Conservation (phyloP, 2,888 invertebrate genomes). For the Nemoura dubitans region DNA sequence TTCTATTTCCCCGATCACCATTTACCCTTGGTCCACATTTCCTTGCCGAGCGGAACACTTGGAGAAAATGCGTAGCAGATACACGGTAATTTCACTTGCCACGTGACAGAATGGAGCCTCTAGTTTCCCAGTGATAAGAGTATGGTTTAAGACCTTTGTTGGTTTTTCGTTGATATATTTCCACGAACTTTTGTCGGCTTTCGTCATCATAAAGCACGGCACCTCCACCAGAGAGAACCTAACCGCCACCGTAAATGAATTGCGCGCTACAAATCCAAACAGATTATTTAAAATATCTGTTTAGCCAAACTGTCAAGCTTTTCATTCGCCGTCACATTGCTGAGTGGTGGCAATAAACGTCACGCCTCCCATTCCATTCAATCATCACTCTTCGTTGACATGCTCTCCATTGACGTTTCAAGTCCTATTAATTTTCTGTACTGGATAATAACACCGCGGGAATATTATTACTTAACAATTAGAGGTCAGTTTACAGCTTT, state of each 20-base stretch:
- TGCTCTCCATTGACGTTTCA: constrained; percentile 7
- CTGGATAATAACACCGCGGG: neutral
- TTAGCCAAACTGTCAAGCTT: neutral
- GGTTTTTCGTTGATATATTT: too few relatives aligned
- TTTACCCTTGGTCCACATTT: neutral
- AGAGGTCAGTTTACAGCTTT: neutral
- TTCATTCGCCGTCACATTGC: neutral
- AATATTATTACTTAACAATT: neutral
- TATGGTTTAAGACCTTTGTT: too few relatives aligned
- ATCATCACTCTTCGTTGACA: constrained; percentile 7
- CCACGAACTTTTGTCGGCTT: too few relatives aligned
- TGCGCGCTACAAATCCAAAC: neutral
- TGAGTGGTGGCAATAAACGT: constrained; percentile 21
- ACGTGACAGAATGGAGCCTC: too few relatives aligned
- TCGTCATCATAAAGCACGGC: neutral
- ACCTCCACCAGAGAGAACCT: neutral
- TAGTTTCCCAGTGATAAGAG: too few relatives aligned
- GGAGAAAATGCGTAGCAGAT: too few relatives aligned
- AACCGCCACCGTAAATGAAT: neutral
- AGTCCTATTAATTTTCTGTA: constrained; percentile 30
- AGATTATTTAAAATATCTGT: neutral
- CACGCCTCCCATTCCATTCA: neutral
- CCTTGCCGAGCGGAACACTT: too few relatives aligned
- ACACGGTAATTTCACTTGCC: too few relatives aligned
- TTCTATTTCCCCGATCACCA: neutral